phyloP scores from a whole-genome alignment of 2,797 vertebrate genomes.

The Orientallactaga sibirica region DNA sequence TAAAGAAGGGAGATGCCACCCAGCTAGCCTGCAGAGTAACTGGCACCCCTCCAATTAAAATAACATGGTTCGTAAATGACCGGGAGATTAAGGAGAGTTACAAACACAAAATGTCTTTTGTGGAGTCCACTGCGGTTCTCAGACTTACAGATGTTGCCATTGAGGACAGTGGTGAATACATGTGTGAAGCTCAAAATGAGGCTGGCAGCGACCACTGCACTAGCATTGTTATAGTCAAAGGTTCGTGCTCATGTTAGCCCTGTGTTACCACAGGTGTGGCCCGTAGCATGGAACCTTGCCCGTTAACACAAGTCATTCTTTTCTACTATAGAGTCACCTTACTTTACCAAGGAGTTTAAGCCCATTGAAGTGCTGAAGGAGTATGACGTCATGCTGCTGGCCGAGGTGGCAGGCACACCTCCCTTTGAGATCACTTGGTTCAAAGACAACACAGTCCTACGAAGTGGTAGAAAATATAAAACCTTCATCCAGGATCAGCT shows the following conservation, averaged over 20 bases:
- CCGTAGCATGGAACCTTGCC: neutral
- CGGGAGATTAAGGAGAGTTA: conserved; percentile 92
- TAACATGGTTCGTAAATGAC: conserved; percentile 96
- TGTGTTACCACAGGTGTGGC: neutral
- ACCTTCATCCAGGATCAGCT: conserved; percentile 93
- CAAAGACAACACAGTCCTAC: conserved; percentile 94
- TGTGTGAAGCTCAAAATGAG: conserved; percentile 95
- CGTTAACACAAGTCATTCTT: conserved; percentile 83
- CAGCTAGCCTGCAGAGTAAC: conserved; percentile 94
- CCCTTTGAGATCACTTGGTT: conserved; percentile 96
- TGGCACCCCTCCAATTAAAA: conserved; percentile 94
- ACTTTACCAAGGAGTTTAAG: conserved; percentile 95
- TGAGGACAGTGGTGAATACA: conserved; percentile 95
- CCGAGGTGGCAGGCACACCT: conserved; percentile 93
- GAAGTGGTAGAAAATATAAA: conserved; percentile 96
- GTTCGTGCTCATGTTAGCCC: conserved; percentile 88
- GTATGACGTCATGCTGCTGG: conserved; percentile 94
- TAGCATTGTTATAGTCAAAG: conserved; percentile 95
- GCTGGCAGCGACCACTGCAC: conserved; percentile 96
- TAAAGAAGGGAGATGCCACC: conserved; percentile 91
- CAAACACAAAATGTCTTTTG: conserved; percentile 90
- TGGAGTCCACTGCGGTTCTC: conserved; percentile 90
- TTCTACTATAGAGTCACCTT: conserved; percentile 93
- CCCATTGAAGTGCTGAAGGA: conserved; percentile 96
- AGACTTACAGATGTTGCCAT: conserved; percentile 87